Base-by-base conservation (phyloP, 2,797 vertebrate genomes). In the Xenops minutus region DNA sequence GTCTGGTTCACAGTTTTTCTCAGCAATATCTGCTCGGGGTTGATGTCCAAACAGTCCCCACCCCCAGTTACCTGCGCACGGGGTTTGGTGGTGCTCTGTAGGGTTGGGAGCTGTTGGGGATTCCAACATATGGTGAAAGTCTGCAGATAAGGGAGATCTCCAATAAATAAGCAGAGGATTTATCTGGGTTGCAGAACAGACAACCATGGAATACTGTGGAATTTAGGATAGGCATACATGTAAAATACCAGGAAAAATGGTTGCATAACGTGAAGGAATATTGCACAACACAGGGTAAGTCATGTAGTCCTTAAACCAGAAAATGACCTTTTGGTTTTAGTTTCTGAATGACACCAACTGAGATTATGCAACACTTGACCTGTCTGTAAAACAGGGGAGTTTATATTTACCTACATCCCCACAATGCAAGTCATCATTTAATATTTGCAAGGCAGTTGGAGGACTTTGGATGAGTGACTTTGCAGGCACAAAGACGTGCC, bases 241-340 rank as follows among this genome's bases (percentile, higher is more conserved):
- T 14, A 37, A 92, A 91, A 88, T 87, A 83, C 69, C 29, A 21
- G 58, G 81, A 39, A 88, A 92, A 84, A n/a, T 2, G 6, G 30
- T 91, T 95, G 34, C 51, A 34, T 78, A 91, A 89, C 9, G 5
- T 52, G 32, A 80, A 88, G 36, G 27, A 54, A 44, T 20, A 36
- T 95, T 94, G 34, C 73, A 49, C 74, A 93, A 86, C 0, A 0
- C 34, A 43, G 52, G 76, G 76, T 52, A 87, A 49, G 66, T 37
- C 36, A 41, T 77, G 34, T 3, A 55, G 54, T 20, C 49, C 64
- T 88, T 66, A 91, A 71, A 85, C 6, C 27, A 63, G 54, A 69
- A 93, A 92, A 74, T 7, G 7, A 92, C 89, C 56, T 96, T 95
- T 94, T 93, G 72, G 76, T 95, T 97, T 94, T 95, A 76, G 51